Percentiles rank a stretch among this genome's conserved stretches.
These are phyloP conservation scores for Galaxea fascicularis DNA, from an alignment of 92 coral and sea anemone species.

Conservation along the genomic window DNA sequence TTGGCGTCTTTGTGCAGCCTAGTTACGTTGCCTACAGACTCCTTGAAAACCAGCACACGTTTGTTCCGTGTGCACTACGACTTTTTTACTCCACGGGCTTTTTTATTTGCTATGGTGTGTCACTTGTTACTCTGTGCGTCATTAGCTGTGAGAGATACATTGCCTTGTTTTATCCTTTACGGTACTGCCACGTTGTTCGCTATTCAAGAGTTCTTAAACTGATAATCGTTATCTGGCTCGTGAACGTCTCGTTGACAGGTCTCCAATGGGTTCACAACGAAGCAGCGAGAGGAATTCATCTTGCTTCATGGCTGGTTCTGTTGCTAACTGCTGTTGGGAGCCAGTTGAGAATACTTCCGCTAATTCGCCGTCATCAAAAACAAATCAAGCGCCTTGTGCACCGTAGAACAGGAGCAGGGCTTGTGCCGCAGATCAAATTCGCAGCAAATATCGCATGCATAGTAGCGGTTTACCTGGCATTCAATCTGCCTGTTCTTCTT, in stretches of 20 bases:
- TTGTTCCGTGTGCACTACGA: slow-evolving; percentile 74
- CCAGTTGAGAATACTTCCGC: slow-evolving; percentile 61
- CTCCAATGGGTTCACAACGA: slow-evolving; percentile 80
- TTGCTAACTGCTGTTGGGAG: slow-evolving; percentile 53
- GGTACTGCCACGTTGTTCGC: slow-evolving; percentile 66
- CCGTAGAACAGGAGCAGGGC: neutral
- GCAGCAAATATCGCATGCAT: slow-evolving; percentile 71
- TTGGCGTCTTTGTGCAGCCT: slow-evolving; percentile 78
- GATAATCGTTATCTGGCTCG: slow-evolving; percentile 60
- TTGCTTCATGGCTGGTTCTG: slow-evolving; percentile 62
- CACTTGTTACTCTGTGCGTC: slow-evolving; percentile 81
- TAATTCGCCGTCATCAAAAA: slow-evolving; percentile 71
- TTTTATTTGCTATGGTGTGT: slow-evolving; percentile 77
- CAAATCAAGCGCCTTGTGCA: slow-evolving; percentile 53
- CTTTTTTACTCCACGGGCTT: slow-evolving; percentile 76
- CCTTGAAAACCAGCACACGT: slow-evolving; percentile 50
- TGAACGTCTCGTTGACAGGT: slow-evolving; percentile 64
- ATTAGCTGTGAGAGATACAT: slow-evolving; percentile 84
- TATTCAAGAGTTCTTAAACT: slow-evolving; percentile 47
- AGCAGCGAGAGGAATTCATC: slow-evolving; percentile 64
- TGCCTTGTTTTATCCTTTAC: slow-evolving; percentile 69
- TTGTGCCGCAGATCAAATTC: slow-evolving; percentile 59
- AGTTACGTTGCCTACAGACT: slow-evolving; percentile 72
- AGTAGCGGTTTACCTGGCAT: slow-evolving; percentile 65
- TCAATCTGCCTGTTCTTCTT: slow-evolving; percentile 71